These are phyloP conservation scores for Thaumatotibia leucotreta DNA, from an alignment of 1,140 invertebrate species.

Conservation along the genomic window DNA sequence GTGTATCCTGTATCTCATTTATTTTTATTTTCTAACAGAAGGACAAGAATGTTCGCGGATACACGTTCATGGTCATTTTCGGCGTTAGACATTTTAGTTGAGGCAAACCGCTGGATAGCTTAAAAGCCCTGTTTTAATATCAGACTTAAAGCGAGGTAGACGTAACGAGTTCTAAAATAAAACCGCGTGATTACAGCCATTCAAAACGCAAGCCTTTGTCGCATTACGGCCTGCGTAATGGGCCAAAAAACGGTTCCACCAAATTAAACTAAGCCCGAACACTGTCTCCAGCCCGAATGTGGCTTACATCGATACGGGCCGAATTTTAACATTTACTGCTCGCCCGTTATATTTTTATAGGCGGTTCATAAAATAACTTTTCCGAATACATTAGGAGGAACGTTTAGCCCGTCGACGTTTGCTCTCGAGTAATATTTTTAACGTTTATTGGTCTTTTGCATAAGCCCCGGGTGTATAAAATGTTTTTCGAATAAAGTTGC, in stretches of 20 bases:
- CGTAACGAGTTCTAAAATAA: conserved; percentile 7
- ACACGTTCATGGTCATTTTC: neutral
- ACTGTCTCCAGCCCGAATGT: conserved; percentile 31
- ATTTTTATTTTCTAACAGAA: no score
- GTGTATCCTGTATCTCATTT: no score
- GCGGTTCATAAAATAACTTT: conserved; percentile 56
- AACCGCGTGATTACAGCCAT: conserved; percentile 21
- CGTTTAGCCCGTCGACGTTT: conserved; percentile 39
- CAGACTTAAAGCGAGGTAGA: neutral
- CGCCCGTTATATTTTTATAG: conserved; percentile 57
- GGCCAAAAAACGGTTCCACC: conserved; percentile 39
- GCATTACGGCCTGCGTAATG: conserved; percentile 31
- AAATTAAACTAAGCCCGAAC: conserved; percentile 44
- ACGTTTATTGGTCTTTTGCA: conserved; percentile 53
- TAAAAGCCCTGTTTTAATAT: conserved; percentile 7
- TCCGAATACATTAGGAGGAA: conserved; percentile 44
- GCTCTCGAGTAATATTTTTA: conserved; percentile 49
- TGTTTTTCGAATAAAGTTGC: conserved; percentile 28
- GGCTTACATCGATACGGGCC: conserved; percentile 43
- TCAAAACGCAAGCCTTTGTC: conserved; percentile 28
- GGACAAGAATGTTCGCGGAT: no score
- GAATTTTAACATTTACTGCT: conserved; percentile 49
- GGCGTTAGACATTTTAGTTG: neutral
- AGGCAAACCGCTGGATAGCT: conserved; percentile 15
- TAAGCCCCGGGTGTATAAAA: conserved; percentile 46